A percentile compares a stretch with the other conserved stretches of the same genome.
phyloP scores from a whole-genome alignment of 2,113 vertebrate genomes.

The Dinomys branickii region DNA sequence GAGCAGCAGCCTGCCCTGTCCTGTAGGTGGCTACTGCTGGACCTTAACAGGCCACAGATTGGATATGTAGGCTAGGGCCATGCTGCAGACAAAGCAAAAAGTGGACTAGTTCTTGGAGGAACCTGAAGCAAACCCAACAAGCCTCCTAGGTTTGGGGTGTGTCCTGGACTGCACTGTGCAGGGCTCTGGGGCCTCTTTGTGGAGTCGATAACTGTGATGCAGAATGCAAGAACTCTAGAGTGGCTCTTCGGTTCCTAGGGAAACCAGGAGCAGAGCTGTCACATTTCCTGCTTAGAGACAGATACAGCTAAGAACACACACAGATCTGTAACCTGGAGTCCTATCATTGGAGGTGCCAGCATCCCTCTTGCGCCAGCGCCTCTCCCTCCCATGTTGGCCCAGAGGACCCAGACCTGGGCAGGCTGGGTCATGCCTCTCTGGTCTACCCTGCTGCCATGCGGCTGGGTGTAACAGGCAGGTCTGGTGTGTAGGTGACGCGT shows the following conservation, averaged over 20 bases:
- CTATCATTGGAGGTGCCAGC: background rate
- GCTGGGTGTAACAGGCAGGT: background rate
- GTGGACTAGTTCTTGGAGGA: background rate
- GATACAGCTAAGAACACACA: background rate
- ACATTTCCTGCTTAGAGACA: background rate
- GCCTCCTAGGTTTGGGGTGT: background rate
- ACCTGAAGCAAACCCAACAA: background rate
- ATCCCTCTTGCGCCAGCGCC: background rate
- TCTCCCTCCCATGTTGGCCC: background rate
- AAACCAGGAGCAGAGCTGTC: background rate
- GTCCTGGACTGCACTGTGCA: background rate
- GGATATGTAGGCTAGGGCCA: rapidly evolving
- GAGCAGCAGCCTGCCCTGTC: background rate
- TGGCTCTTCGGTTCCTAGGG: background rate
- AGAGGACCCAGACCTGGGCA: background rate
- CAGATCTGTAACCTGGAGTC: background rate
- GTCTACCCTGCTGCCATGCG: background rate
- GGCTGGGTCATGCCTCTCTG: background rate
- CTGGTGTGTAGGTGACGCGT: background rate
- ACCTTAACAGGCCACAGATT: too few species aligned
- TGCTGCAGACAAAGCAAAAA: background rate
- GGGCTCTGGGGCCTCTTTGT: background rate
- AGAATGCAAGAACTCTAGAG: background rate
- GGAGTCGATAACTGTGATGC: background rate
- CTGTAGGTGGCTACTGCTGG: rapidly evolving